Conservation (phyloP, 2,113 vertebrate genomes). For the Heteronetta atricapilla region DNA sequence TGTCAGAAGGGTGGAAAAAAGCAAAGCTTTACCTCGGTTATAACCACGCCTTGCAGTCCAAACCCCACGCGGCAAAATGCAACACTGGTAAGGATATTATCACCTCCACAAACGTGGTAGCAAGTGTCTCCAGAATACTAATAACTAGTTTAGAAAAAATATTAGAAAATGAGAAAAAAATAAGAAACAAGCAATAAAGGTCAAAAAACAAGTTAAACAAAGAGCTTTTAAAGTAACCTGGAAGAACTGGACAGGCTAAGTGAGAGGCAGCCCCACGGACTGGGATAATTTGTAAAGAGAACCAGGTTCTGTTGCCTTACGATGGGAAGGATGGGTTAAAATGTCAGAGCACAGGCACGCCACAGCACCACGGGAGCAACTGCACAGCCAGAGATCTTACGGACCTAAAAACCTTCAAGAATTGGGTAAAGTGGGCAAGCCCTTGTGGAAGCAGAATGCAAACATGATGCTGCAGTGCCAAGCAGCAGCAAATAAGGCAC, state of each 20-base stretch:
- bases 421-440: accelerated
- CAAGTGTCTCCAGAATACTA: neutral
- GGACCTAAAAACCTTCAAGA: neutral
- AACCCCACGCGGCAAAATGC: neutral
- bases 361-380: neutral
- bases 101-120: neutral
- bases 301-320: neutral
- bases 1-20: neutral
- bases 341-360: neutral
- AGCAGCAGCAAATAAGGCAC: neutral
- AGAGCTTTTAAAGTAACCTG: neutral
- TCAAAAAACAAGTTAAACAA: neutral
- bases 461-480: neutral
- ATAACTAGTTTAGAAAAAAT: neutral
- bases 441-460: neutral
- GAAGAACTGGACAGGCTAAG: neutral
- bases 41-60: neutral
- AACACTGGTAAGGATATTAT: neutral
- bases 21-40: neutral
- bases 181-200: neutral
- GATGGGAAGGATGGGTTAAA: neutral
- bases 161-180: neutral
- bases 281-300: neutral
- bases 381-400: accelerated
- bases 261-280: neutral